Percentiles rank a stretch among this genome's conserved stretches.
These are phyloP conservation scores for Botrylloides violaceus DNA, from an alignment of 23 tunicate genomes.

Conservation along the genomic window DNA sequence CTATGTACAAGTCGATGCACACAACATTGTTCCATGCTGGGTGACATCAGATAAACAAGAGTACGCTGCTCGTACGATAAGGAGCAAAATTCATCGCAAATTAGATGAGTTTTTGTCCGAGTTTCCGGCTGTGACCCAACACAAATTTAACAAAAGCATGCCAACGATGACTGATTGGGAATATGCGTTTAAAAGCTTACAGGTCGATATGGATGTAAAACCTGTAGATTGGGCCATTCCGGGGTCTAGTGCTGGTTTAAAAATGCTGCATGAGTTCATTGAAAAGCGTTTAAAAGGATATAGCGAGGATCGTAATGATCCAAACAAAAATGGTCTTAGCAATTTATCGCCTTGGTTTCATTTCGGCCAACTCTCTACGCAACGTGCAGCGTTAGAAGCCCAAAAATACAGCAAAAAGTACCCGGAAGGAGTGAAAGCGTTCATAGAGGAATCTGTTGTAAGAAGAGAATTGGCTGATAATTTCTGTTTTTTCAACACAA, in stretches of 20 bases:
- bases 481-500: conserved; percentile 9
- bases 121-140: neutral
- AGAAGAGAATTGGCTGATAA: conserved; percentile 7
- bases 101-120: neutral
- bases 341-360: conserved; percentile 16
- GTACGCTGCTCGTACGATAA: conserved; percentile 11
- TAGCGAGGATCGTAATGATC: conserved; percentile 1
- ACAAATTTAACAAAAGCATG: conserved; percentile 1
- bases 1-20: conserved; percentile 2
- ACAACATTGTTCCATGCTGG: conserved; percentile 12
- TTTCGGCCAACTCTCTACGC: conserved; percentile 1
- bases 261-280: conserved; percentile 10
- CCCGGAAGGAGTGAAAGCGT: neutral
- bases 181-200: neutral
- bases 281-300: conserved; percentile 1
- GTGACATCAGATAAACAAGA: conserved; percentile 5
- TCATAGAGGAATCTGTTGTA: neutral
- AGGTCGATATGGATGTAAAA: neutral
- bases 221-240: conserved; percentile 11
- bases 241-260: neutral
- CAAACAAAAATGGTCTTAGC: conserved; percentile 4
- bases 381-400: conserved; percentile 11
- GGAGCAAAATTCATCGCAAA: neutral
- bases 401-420: neutral
- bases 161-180: conserved; percentile 7